These are phyloP conservation scores for Rhizoglyphus robini DNA, from an alignment of 1,140 invertebrate genomes.

Conservation along the genomic window DNA sequence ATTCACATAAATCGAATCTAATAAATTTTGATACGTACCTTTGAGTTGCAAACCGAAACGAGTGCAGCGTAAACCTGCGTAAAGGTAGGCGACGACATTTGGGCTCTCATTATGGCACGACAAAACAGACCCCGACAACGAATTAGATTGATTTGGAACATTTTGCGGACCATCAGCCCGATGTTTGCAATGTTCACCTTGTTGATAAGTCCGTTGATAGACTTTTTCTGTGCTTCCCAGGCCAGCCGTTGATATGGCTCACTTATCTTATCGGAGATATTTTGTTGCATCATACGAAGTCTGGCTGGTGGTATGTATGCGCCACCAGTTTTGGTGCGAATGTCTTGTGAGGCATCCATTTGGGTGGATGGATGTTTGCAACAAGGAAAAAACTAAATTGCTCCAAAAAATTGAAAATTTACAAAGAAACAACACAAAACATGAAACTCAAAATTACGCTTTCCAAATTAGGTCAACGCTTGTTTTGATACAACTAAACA, in stretches of 20 bases:
- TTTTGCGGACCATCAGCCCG: slow-evolving; percentile 71
- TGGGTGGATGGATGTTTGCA: too few relatives aligned
- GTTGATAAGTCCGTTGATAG: slow-evolving; percentile 96
- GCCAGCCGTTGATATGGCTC: slow-evolving; percentile 85
- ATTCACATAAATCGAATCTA: too few relatives aligned
- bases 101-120: slow-evolving; percentile 87
- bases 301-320: slow-evolving; percentile 97
- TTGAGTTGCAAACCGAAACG: slow-evolving; percentile 86
- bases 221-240: slow-evolving; percentile 98
- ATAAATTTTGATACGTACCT: slow-evolving; percentile 43
- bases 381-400: too few relatives aligned
- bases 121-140: slow-evolving; percentile 73
- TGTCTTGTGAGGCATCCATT: slow-evolving; percentile 1
- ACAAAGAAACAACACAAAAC: too few relatives aligned
- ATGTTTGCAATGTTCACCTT: slow-evolving; percentile 96
- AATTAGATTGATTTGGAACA: slow-evolving; percentile 89
- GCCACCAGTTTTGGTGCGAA: slow-evolving; percentile 53
- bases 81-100: slow-evolving; percentile 90
- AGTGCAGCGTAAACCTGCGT: slow-evolving; percentile 93
- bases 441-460: too few relatives aligned
- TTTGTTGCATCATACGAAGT: slow-evolving; percentile 79
- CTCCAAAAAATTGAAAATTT: too few relatives aligned
- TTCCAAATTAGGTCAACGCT: too few relatives aligned
- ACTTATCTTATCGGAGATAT: slow-evolving; percentile 80
- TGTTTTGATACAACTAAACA: too few relatives aligned